These are phyloP conservation scores for Palythoa heliodiscus DNA, from an alignment of 92 coral and sea anemone genomes.

Conservation along the genomic window DNA sequence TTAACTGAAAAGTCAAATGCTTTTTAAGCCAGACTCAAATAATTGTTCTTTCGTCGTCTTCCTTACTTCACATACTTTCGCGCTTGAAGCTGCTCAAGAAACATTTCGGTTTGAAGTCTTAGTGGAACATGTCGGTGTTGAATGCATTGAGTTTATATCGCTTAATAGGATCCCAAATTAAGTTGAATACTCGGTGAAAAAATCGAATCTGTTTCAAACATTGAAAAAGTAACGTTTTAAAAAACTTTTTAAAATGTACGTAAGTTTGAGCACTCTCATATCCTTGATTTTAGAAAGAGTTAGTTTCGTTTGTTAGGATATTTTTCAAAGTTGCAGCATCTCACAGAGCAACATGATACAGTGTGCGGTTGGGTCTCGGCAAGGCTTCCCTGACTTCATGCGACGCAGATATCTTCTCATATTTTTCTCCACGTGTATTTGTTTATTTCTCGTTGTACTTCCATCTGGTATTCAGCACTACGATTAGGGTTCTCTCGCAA, in stretches of 20 bases:
- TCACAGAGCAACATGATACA: neutral
- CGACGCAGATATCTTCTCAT: neutral
- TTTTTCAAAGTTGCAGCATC: neutral
- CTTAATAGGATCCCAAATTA: slow-evolving; percentile 1
- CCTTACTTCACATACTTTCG: neutral
- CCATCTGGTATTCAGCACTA: neutral
- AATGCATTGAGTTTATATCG: neutral
- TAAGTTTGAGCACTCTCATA: neutral
- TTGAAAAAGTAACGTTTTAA: neutral
- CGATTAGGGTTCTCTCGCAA: neutral
- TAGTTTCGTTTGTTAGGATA: neutral
- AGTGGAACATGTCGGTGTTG: neutral
- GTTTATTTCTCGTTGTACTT: neutral
- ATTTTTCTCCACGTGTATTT: slow-evolving; percentile 7
- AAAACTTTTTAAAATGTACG: neutral
- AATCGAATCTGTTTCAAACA: neutral
- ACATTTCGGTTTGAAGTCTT: neutral
- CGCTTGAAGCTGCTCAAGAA: neutral
- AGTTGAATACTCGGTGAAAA: neutral
- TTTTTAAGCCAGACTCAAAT: neutral
- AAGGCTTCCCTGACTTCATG: neutral
- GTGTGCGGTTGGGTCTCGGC: neutral
- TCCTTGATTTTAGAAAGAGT: neutral
- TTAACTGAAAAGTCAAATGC: neutral
- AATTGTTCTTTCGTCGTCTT: neutral